These are phyloP conservation scores for Coracias cyanogaster DNA, from an alignment of 2,797 vertebrate genomes.

Conservation along the genomic window DNA sequence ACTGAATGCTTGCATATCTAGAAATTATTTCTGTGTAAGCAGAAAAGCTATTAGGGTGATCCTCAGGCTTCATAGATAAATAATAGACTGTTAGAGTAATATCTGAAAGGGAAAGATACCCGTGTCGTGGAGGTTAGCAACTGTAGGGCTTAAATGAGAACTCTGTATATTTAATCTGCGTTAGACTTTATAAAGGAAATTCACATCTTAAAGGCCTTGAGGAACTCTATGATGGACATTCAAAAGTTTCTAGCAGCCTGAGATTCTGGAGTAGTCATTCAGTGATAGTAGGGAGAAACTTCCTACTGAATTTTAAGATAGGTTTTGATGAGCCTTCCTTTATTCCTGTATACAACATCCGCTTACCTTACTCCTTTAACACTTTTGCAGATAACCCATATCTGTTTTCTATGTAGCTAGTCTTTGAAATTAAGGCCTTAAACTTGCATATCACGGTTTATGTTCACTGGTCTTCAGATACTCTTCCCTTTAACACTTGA, in stretches of 20 bases:
- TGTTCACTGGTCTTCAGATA: background rate
- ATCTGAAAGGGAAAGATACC: background rate
- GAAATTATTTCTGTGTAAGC: background rate
- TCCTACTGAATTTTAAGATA: background rate
- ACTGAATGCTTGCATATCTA: background rate
- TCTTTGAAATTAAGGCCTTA: background rate
- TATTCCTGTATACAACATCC: background rate
- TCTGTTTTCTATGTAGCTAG: background rate
- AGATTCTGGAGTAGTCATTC: background rate
- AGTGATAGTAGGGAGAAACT: background rate
- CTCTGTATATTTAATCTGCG: background rate
- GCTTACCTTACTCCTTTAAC: background rate
- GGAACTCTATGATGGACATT: background rate
- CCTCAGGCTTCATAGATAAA: background rate
- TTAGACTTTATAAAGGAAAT: background rate
- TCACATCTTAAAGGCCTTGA: background rate
- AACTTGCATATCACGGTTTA: background rate
- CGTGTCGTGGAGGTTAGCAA: background rate
- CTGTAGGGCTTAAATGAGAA: background rate
- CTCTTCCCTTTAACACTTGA: background rate
- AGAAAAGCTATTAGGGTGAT: background rate
- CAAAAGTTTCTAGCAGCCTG: background rate
- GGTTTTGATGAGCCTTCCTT: background rate
- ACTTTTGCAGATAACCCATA: background rate
- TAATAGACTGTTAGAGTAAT: background rate